Conservation (phyloP, 2,113 vertebrate genomes). For the Australoheros scitulus region DNA sequence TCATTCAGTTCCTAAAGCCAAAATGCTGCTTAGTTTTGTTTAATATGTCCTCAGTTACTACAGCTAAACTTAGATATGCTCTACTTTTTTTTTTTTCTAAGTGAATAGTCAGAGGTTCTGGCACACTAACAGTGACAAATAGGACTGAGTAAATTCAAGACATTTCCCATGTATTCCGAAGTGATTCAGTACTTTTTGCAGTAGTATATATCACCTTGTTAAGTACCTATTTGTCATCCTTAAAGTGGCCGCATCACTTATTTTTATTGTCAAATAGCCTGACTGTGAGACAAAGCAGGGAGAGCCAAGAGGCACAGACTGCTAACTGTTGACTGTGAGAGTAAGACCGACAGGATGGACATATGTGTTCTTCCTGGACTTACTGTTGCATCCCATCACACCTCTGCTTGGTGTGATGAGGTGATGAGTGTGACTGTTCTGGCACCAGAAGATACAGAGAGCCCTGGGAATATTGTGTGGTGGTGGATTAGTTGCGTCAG, state of each 20-base stretch:
- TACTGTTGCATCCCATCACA: conserved; percentile 69
- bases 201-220: conserved; percentile 11
- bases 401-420: conserved; percentile 61
- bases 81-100: neutral
- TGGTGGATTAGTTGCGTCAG: neutral
- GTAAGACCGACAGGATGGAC: conserved; percentile 23
- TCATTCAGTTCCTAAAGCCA: neutral
- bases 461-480: conserved; percentile 2
- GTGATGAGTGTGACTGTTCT: conserved; percentile 21
- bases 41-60: neutral
- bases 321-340: conserved; percentile 39
- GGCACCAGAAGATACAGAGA: conserved; percentile 23
- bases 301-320: conserved; percentile 29
- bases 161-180: neutral
- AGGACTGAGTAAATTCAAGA: neutral
- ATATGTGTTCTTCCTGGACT: conserved; percentile 67
- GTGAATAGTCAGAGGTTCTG: neutral
- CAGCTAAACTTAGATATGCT: neutral
- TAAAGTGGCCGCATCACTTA: neutral
- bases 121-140: neutral
- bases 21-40: neutral
- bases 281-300: conserved; percentile 1
- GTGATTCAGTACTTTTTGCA: neutral
- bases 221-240: conserved; percentile 1
- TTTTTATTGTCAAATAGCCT: conserved; percentile 33